Evolutionary conservation across 2,113 vertebrate species (phyloP), one percentile per base, ranked within the genome.

Genomic region (Ceyx margarethae): DNA sequence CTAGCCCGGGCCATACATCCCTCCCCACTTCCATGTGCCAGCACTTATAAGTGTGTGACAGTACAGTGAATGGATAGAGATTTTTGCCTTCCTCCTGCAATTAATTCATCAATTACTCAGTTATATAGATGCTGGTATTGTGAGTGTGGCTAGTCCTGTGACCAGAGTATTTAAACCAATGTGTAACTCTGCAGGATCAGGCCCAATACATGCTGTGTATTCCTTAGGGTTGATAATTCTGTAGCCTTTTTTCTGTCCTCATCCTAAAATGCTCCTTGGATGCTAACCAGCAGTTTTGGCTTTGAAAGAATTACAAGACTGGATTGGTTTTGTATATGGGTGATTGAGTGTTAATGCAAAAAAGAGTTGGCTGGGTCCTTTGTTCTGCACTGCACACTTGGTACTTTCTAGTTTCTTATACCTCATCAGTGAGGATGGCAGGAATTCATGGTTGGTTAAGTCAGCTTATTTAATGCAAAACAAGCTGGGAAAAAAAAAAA

Each of bases 381-480:
- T 80, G n/a, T 85, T 90, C 54, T 92, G 23, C 46, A 16, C 7
- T 67, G 33, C 37, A 40, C 15, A 14, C 72, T 83, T 71, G 73
- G 33, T 91, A 61, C 31, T 89, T 93, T 45, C 15, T 48, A 80
- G n/a, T 57, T 87, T 73, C 29, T 89, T 85, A 26, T 18, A 56
- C 28, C 10, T 79, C 79, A 57, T 74, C 79, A 85, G 33, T 1
- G 1, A 83, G 79, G 67, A 69, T 26, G 73, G 48, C 51, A 86
- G 75, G 72, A 90, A 67, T 77, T 96, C 10, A 21, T 8, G 9
- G 53, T 62, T 1, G 0, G 22, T 66, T 62, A 80, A 73, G 42
- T 80, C 75, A 77, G 35, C 82, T 85, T 71, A 57, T 89, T 71
- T 92, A 72, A 65, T 75, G 61, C n/a, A 87, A 77, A 87, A 78